These are phyloP conservation scores for Pangasianodon gigas DNA, from an alignment of 2,113 vertebrate genomes.

Conservation along the genomic window DNA sequence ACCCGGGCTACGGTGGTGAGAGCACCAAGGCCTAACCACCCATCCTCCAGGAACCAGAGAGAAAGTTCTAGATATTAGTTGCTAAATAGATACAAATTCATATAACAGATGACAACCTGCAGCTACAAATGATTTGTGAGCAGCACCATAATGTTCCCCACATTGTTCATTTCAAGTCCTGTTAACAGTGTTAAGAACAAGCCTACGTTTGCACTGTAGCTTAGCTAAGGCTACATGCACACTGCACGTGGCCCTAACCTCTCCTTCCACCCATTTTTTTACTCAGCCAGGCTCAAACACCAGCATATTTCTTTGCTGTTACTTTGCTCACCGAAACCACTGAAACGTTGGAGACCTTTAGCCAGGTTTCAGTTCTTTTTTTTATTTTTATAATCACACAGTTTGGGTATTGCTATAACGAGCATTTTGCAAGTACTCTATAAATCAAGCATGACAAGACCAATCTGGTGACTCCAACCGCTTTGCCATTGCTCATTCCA, in stretches of 20 bases:
- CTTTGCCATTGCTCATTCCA: not conserved
- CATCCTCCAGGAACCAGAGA: too few species aligned
- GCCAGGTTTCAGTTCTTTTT: not conserved
- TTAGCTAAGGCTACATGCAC: too few species aligned
- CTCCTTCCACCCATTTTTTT: not conserved
- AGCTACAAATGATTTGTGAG: too few species aligned
- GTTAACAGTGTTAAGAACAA: not conserved
- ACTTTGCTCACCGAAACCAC: not conserved
- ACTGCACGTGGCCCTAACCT: not conserved
- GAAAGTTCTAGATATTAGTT: too few species aligned
- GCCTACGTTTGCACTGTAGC: not conserved
- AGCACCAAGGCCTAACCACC: too few species aligned
- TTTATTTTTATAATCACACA: not conserved
- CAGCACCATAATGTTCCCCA: too few species aligned
- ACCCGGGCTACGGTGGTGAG: too few species aligned
- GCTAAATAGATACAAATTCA: too few species aligned
- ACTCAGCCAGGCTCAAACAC: not conserved
- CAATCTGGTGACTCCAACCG: not conserved
- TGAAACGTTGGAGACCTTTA: not conserved
- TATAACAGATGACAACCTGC: too few species aligned
- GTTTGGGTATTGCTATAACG: not conserved
- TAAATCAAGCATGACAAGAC: not conserved
- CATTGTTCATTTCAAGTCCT: not conserved
- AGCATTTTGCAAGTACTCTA: not conserved
- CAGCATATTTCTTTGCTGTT: too few species aligned